Evolutionary conservation across 1,140 invertebrate genomes (phyloP), one percentile per base, ranked within the genome.

Genomic region (Leguminivora glycinivorella): DNA sequence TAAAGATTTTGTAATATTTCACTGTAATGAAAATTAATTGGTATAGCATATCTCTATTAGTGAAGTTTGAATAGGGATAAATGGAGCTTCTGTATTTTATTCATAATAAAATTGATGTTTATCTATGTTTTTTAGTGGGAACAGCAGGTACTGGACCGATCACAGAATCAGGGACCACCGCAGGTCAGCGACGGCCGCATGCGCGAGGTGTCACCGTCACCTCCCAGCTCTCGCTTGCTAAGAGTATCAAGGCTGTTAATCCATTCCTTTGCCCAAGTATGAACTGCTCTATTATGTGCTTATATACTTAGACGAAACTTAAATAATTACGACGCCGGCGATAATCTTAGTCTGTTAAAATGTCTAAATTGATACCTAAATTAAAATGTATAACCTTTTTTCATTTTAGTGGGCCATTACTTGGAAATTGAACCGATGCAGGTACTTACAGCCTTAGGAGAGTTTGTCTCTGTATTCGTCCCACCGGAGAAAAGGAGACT

Each of bases 341-440:
- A n/a, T n/a, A n/a, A n/a, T n/a, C n/a, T n/a, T n/a, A n/a, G n/a
- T n/a, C n/a, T n/a, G n/a, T n/a, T n/a, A 38, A 38, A 12, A 12
- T 34, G 12, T 14, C 12, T 38, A 14, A 38, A 38, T 38, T 38
- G n/a, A n/a, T n/a, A n/a, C n/a, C n/a, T n/a, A n/a, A n/a, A n/a
- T n/a, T n/a, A 38, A 38, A 12, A 12, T 34, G 12, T 14, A 2
- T 38, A 14, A 38, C 10, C n/a, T 38, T 38, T 69, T 74, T 29
- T 38, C 58, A 68, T 85, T 85, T 56, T 77, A 91, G 89, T 79
- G 72, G 90, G 91, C 2, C 93, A 94, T 71, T 73, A 88, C 38
- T 79, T 94, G 26, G 85, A 92, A 82, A 93, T 94, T 63, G 91
- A 94, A 76, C 87, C 92, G 4, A 88, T 90, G 70, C 89, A 93